phyloP scores from a whole-genome alignment of 2,113 vertebrate species.

The Phylloscopus trochiloides region DNA sequence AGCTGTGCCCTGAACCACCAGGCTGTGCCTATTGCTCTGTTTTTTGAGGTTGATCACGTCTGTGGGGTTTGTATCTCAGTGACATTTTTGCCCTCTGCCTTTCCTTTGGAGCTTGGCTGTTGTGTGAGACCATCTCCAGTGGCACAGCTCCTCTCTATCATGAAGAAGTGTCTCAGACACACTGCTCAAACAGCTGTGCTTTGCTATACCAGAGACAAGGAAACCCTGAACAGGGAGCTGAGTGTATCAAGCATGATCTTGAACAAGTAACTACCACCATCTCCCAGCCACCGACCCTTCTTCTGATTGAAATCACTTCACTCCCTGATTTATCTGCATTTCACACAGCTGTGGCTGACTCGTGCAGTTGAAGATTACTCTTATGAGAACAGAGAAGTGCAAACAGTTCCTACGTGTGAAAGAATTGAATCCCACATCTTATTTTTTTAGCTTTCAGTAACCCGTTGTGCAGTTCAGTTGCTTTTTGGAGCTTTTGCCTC shows the following conservation, averaged over 20 bases:
- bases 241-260: background rate
- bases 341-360: background rate
- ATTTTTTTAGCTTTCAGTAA: background rate
- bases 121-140: background rate
- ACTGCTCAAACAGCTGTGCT: background rate
- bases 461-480: background rate
- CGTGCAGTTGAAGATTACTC: background rate
- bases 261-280: background rate
- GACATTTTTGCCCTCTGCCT: background rate
- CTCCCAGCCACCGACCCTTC: background rate
- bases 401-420: background rate
- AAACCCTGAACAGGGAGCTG: background rate
- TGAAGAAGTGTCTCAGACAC: fast-evolving
- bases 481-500: background rate
- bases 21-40: background rate
- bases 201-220: background rate
- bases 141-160: fast-evolving
- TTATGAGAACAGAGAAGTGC: background rate
- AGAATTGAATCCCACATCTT: background rate
- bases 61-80: background rate
- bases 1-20: background rate
- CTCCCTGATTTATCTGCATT: background rate
- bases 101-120: background rate
- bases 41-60: background rate
- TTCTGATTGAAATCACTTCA: background rate